Evolutionary conservation across 2,797 vertebrate genomes (phyloP).

Genomic region (Potorous gilbertii): DNA sequence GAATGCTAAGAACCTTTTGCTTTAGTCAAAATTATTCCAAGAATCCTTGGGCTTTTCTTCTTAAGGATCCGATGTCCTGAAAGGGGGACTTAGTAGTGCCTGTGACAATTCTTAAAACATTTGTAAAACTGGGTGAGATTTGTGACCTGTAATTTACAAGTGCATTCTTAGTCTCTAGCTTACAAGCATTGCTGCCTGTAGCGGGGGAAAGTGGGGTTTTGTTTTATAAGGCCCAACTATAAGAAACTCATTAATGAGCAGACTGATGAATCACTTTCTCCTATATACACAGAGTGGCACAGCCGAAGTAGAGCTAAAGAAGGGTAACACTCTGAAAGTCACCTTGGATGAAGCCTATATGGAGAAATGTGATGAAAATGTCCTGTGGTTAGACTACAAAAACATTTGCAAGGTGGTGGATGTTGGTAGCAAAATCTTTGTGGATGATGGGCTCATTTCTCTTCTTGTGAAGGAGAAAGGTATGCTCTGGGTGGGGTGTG

Average conservation of each 20-base stretch:
- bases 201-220: background rate
- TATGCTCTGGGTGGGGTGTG: constrained; percentile 65
- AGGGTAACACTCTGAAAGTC: constrained; percentile 91
- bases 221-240: background rate
- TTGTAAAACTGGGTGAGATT: background rate
- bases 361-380: constrained; percentile 92
- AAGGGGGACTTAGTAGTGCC: background rate
- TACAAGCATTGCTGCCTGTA: background rate
- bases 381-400: constrained; percentile 98
- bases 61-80: background rate
- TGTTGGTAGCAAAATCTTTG: constrained; percentile 94
- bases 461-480: constrained; percentile 94
- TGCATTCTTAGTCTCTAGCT: background rate
- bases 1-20: background rate
- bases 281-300: constrained; percentile 90
- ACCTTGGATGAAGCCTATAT: constrained; percentile 92
- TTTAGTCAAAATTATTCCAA: background rate
- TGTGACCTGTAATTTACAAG: background rate
- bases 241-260: background rate
- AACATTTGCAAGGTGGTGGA: constrained; percentile 95
- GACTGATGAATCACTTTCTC: accelerated
- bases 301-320: constrained; percentile 96
- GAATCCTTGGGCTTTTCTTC: background rate
- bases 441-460: constrained; percentile 98
- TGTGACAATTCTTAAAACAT: background rate